Evolutionary conservation across 2,797 vertebrate genomes (phyloP).

Genomic region (Acrocephalus scirpaceus): DNA sequence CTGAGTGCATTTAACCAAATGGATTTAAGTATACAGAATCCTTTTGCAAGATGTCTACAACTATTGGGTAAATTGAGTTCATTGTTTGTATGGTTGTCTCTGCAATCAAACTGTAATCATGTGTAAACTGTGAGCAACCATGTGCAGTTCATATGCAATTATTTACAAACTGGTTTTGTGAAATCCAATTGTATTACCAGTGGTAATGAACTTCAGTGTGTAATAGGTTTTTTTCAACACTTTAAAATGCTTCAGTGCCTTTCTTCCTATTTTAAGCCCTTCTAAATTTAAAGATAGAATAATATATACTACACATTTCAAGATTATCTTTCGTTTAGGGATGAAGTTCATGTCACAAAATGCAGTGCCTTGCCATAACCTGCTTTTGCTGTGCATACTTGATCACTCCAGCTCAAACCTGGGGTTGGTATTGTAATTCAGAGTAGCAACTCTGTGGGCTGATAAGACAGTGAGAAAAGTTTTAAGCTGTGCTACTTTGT

Average conservation of each 20-base stretch:
- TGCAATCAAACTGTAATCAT: constrained; percentile 71
- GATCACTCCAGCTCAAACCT: background rate
- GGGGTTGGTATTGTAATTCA: background rate
- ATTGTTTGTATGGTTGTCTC: constrained; percentile 67
- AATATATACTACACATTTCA: background rate
- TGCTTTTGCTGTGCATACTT: background rate
- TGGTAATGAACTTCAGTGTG: constrained; percentile 42
- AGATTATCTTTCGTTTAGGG: background rate
- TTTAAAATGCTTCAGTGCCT: constrained; percentile 29
- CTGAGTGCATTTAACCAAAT: constrained; percentile 59
- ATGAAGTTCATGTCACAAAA: background rate
- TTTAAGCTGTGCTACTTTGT: background rate
- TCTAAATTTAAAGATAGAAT: background rate
- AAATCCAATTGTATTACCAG: constrained; percentile 56
- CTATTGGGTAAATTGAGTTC: constrained; percentile 68
- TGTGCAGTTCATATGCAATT: constrained; percentile 67
- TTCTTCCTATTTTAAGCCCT: background rate
- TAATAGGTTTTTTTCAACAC: background rate
- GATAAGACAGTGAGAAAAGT: background rate
- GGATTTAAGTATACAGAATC: constrained; percentile 63
- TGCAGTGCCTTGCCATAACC: background rate
- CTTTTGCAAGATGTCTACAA: constrained; percentile 70
- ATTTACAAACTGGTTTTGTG: constrained; percentile 66
- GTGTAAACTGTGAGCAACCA: constrained; percentile 67
- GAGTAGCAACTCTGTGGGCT: background rate